Evolutionary conservation across 2,888 invertebrate species (phyloP).

Genomic region (Cenopis cana): DNA sequence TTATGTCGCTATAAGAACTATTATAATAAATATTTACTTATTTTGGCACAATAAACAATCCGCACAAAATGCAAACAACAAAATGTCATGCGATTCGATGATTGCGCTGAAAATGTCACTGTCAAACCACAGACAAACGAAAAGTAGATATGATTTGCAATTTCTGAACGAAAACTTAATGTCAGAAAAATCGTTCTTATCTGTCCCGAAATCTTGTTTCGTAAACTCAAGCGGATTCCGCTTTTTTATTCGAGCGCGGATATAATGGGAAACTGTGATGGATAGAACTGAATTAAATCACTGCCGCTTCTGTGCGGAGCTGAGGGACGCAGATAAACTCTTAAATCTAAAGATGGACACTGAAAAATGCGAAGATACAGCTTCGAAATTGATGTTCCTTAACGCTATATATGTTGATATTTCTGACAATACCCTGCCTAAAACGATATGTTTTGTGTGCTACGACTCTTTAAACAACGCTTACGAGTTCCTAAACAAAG

Average conservation of each 20-base stretch:
- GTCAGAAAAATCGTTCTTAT: too few relatives aligned
- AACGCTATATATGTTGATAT: conserved; percentile 74
- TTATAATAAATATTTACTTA: too few relatives aligned
- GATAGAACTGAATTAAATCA: conserved; percentile 50
- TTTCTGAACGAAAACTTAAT: too few relatives aligned
- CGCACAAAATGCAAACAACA: too few relatives aligned
- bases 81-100: too few relatives aligned
- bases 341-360: conserved; percentile 60
- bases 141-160: too few relatives aligned
- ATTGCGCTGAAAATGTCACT: too few relatives aligned
- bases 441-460: conserved; percentile 73
- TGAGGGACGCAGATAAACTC: conserved; percentile 60
- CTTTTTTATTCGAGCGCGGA: conserved; percentile 44
- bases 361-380: conserved; percentile 62
- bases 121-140: too few relatives aligned
- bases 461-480: conserved; percentile 71
- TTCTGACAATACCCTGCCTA: conserved; percentile 62
- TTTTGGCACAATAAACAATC: too few relatives aligned
- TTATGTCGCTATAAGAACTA: too few relatives aligned
- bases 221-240: conserved; percentile 16
- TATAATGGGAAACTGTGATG: conserved; percentile 53
- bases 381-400: conserved; percentile 64
- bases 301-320: conserved; percentile 73
- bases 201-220: conserved; percentile 36
- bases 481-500: conserved; percentile 66